phyloP scores from a whole-genome alignment of 2,888 invertebrate genomes.

The Bibio marci region DNA sequence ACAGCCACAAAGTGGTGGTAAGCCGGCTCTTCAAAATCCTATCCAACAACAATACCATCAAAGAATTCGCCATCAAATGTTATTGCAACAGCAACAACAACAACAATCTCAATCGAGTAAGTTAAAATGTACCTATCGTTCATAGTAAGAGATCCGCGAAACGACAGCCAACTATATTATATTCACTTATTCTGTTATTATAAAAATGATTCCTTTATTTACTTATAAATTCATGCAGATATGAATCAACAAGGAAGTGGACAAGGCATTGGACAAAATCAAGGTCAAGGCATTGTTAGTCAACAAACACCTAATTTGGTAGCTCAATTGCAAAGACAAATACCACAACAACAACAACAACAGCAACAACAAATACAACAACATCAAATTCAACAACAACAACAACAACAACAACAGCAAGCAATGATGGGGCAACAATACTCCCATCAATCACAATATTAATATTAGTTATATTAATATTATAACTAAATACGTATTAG shows the following conservation, averaged over 20 bases:
- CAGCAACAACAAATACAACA: slow-evolving; percentile 23
- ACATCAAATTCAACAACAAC: slow-evolving; percentile 29
- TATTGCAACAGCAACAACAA: slow-evolving; percentile 40
- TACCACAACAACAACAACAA: slow-evolving; percentile 27
- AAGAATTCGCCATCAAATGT: slow-evolving; percentile 49
- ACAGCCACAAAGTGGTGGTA: slow-evolving; percentile 24
- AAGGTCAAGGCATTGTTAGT: slow-evolving; percentile 29
- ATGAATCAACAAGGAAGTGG: slow-evolving; percentile 22
- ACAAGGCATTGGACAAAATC: slow-evolving; percentile 20
- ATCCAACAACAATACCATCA: slow-evolving; percentile 29
- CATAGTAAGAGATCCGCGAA: too few relatives aligned
- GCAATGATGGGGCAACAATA: slow-evolving; percentile 26
- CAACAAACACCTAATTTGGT: slow-evolving; percentile 44
- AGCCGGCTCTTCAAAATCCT: slow-evolving; percentile 25
- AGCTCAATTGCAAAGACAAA: slow-evolving; percentile 46
- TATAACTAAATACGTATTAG: too few relatives aligned
- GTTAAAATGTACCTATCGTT: too few relatives aligned
- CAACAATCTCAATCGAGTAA: too few relatives aligned
- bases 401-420: slow-evolving; percentile 21
- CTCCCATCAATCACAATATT: slow-evolving; percentile 27
- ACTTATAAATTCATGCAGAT: too few relatives aligned
- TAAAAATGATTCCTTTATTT: too few relatives aligned
- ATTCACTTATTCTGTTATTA: too few relatives aligned
- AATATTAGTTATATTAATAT: too few relatives aligned
- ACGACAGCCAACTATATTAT: too few relatives aligned